phyloP scores from a whole-genome alignment of 2,797 vertebrate species.

The Scomberomorus guttatus region DNA sequence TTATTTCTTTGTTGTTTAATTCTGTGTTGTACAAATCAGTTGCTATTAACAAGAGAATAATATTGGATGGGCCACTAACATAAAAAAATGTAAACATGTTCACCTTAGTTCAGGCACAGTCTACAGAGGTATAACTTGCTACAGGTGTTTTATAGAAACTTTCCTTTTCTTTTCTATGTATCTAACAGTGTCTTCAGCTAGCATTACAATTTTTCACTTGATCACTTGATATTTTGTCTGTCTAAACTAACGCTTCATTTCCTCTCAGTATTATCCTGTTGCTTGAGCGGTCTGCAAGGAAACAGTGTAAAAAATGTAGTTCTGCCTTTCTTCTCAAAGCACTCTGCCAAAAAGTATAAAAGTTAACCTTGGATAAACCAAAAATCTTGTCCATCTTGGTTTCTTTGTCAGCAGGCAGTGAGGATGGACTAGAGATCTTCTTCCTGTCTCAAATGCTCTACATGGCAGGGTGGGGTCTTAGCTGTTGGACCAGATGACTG shows the following conservation, averaged over 20 bases:
- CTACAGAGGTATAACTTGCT: neutral
- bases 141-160: neutral
- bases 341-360: slow-evolving; percentile 30
- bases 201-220: neutral
- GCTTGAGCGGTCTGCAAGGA: slow-evolving; percentile 8
- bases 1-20: too few species aligned
- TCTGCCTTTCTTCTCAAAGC: slow-evolving; percentile 36
- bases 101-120: neutral
- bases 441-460: slow-evolving; percentile 3
- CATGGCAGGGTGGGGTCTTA: slow-evolving; percentile 13
- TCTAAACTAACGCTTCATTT: neutral
- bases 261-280: slow-evolving; percentile 9
- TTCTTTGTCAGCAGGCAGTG: slow-evolving; percentile 6
- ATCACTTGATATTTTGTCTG: neutral
- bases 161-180: neutral
- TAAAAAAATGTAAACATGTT: neutral
- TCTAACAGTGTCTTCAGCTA: neutral
- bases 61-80: neutral
- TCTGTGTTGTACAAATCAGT: neutral
- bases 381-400: slow-evolving; percentile 20
- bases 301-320: slow-evolving; percentile 1
- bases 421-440: slow-evolving; percentile 13
- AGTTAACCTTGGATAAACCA: slow-evolving; percentile 30
- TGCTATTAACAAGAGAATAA: neutral
- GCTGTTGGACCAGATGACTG: slow-evolving; percentile 27